Evolutionary conservation across 2,113 vertebrate genomes (phyloP), one percentile per base, ranked within the genome.

Genomic region (Choloepus hoffmanni): DNA sequence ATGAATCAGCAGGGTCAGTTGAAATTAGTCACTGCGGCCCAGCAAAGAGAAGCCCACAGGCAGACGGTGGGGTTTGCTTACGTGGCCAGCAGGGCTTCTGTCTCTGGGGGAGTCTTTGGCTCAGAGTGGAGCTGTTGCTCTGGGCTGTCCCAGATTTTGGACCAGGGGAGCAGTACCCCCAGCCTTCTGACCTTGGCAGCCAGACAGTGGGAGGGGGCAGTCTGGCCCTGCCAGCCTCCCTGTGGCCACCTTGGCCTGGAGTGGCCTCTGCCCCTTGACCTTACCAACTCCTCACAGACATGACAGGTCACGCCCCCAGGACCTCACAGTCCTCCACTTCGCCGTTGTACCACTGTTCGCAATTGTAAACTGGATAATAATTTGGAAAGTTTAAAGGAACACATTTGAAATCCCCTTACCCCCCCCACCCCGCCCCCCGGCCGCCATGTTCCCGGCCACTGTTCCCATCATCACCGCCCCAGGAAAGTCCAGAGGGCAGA

Each of bases 1-100:
- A 63, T 62, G 93, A 92, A 9, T 90, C 95, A 87, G 16, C 87
- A 40, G 58, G 40, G 76, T 36, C 63, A 30, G 84, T 79, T 92
- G 82, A 84, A 83, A 76, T 95, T 36, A 92, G 7, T 53, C 50
- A 53, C 7, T 53, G 10, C 10, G 13, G 78, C 87, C 72, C 45
- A 23, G 7, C 23, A 8, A 24, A 12, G 33, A 62, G 36, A 81
- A 55, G 48, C 83, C 83, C 1, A 26, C 26, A 43, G 78, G 43
- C 74, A 58, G 4, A 23, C 63, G 19, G 73, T 40, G 1, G 18
- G 9, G 19, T 16, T 3, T 0, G 58, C 30, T 43, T 14, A 0
- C 0, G n/a, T 12, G 95, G 88, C 55, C 9, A 30, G 36, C 10
- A 5, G 2, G 30, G 40, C 16, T 3, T 53, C 23, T n/a, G 8